Percentiles rank a stretch among this genome's conserved stretches.
phyloP scores from a whole-genome alignment of 2,797 vertebrate species.

The Hafferia zeledoni region DNA sequence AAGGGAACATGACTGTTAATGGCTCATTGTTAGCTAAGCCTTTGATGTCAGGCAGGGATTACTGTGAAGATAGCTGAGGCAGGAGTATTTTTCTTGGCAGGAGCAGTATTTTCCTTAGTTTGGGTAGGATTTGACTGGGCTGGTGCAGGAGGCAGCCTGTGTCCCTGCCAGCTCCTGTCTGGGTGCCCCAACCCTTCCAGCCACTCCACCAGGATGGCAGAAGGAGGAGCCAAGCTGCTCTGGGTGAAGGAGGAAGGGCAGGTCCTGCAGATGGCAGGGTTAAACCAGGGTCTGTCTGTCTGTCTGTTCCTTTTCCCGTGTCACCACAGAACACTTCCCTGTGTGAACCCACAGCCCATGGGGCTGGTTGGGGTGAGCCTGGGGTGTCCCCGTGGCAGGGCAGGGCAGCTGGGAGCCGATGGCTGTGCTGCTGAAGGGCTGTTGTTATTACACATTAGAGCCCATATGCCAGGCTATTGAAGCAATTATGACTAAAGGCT shows the following conservation, averaged over 20 bases:
- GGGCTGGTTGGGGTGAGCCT: neutral
- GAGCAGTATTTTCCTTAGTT: conserved; percentile 10
- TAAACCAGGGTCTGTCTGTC: neutral
- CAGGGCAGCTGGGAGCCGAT: neutral
- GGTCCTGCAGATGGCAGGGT: neutral
- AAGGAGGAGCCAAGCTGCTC: neutral
- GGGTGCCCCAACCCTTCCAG: neutral
- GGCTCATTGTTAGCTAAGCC: conserved; percentile 42
- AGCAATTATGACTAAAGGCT: conserved; percentile 63
- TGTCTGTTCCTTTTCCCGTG: neutral
- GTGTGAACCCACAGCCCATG: neutral
- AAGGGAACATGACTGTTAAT: conserved; percentile 21
- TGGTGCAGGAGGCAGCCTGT: neutral
- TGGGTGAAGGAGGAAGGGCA: conserved; percentile 6
- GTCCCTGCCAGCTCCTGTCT: neutral
- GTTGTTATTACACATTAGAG: conserved; percentile 34
- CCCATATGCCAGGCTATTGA: conserved; percentile 38
- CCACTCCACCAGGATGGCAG: accelerated
- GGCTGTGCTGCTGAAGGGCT: neutral
- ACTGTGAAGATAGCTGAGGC: conserved; percentile 7
- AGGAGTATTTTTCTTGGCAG: conserved; percentile 39
- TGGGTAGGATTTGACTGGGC: neutral
- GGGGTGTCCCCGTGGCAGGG: neutral
- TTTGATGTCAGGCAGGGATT: conserved; percentile 32
- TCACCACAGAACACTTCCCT: accelerated